These are phyloP conservation scores for Mesaphorura yosii DNA, from an alignment of 1,140 invertebrate species.

Conservation along the genomic window DNA sequence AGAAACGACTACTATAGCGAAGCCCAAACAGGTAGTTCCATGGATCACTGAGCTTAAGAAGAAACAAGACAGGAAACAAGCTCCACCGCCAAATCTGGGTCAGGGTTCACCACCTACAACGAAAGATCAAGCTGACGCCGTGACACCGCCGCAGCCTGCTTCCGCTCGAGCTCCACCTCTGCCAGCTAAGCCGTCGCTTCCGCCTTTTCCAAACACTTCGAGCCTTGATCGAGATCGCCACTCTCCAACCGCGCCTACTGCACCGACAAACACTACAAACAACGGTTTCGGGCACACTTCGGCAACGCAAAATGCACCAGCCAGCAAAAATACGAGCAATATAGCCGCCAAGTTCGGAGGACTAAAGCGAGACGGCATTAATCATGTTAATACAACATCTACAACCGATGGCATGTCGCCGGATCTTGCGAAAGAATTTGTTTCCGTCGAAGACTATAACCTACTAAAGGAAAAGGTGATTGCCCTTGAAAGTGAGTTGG, in stretches of 20 bases:
- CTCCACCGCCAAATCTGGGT: background rate
- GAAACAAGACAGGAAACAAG: conserved; percentile 27
- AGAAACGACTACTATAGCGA: background rate
- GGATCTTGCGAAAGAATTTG: conserved; percentile 7
- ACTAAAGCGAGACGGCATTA: background rate
- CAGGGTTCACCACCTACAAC: background rate
- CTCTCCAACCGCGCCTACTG: background rate
- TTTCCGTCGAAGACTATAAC: conserved; percentile 22
- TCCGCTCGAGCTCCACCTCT: conserved; percentile 23
- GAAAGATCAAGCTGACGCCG: background rate
- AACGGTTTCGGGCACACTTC: background rate
- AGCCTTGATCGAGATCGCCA: background rate
- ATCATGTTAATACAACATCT: background rate
- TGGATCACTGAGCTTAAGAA: conserved; percentile 29
- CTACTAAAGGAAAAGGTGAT: conserved; percentile 22
- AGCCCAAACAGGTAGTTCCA: conserved; percentile 9
- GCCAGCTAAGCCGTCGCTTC: conserved; percentile 24
- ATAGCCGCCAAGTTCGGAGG: conserved; percentile 1
- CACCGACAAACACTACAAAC: background rate
- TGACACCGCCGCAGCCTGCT: background rate
- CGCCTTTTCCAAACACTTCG: conserved; percentile 1
- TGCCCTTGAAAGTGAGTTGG: conserved; percentile 26
- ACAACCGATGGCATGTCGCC: background rate
- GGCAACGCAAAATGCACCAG: background rate
- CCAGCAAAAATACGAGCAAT: background rate